phyloP scores from a whole-genome alignment of 1,140 invertebrate species.

The Philotrypesis tridentata region DNA sequence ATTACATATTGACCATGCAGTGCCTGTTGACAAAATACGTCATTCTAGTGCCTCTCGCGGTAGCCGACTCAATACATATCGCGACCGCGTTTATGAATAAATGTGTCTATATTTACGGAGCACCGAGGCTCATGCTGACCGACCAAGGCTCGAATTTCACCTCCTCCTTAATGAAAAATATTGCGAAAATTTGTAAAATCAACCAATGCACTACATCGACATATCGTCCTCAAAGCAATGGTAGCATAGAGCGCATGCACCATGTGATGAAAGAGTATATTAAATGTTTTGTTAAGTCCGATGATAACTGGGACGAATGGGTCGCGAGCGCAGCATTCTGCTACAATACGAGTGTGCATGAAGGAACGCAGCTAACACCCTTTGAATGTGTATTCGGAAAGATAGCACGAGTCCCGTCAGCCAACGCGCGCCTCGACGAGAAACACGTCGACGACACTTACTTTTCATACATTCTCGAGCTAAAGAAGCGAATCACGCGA shows the following conservation, averaged over 20 bases:
- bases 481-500: not conserved
- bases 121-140: conserved; percentile 32
- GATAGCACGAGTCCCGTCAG: not conserved
- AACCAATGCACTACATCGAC: conserved; percentile 20
- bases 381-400: conserved; percentile 42
- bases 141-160: conserved; percentile 43
- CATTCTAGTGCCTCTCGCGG: not conserved
- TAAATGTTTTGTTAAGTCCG: conserved; percentile 49
- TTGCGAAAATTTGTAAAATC: conserved; percentile 43
- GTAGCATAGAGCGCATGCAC: conserved; percentile 56
- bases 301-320: conserved; percentile 63
- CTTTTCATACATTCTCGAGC: not conserved
- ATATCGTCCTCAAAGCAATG: conserved; percentile 49
- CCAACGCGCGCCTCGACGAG: not conserved
- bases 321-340: conserved; percentile 50
- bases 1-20: conserved; percentile 26
- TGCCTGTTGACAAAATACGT: conserved; percentile 11
- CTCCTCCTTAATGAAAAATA: not conserved
- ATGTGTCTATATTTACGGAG: conserved; percentile 23
- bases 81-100: conserved; percentile 16
- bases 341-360: conserved; percentile 55
- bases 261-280: conserved; percentile 53
- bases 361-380: conserved; percentile 5
- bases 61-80: not conserved
- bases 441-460: not conserved